These are phyloP conservation scores for Lutraria lutraria DNA, from an alignment of 2,888 invertebrate species.

Conservation along the genomic window DNA sequence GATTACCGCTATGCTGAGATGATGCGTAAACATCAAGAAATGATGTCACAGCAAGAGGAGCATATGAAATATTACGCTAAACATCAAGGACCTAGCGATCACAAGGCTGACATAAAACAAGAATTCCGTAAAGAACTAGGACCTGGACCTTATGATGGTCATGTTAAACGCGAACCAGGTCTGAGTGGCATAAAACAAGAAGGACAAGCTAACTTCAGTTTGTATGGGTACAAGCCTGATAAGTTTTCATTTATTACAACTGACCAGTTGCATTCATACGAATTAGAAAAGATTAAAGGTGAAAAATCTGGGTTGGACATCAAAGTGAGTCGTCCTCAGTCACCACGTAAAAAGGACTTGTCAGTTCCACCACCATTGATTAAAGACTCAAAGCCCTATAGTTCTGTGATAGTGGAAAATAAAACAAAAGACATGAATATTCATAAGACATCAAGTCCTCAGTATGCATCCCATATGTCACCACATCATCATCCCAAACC, in stretches of 20 bases:
- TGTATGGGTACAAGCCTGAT: conserved; percentile 87
- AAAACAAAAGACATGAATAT: conserved; percentile 70
- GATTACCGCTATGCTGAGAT: conserved; percentile 67
- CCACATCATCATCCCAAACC: conserved; percentile 81
- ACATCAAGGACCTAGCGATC: conserved; percentile 29
- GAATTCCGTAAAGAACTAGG: conserved; percentile 60
- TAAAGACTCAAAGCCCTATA: conserved; percentile 79
- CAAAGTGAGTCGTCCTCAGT: conserved; percentile 67
- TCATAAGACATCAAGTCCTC: conserved; percentile 72
- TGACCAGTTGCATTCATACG: conserved; percentile 84
- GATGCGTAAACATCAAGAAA: conserved; percentile 66
- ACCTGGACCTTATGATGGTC: conserved; percentile 42
- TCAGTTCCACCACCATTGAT: conserved; percentile 79
- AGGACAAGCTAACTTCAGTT: conserved; percentile 80
- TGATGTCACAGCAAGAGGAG: conserved; percentile 58
- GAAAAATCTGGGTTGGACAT: conserved; percentile 68
- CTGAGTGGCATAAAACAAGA: conserved; percentile 64
- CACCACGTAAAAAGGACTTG: conserved; percentile 71
- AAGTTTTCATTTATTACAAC: conserved; percentile 85
- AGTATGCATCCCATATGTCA: conserved; percentile 73
- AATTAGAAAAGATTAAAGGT: conserved; percentile 80
- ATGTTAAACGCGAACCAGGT: conserved; percentile 56
- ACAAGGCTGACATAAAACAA: conserved; percentile 62
- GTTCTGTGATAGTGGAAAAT: conserved; percentile 85
- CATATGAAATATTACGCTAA: conserved; percentile 55